Evolutionary conservation across 2,888 invertebrate genomes (phyloP), one percentile per base, ranked within the genome.

Genomic region (Heliconius aoede): DNA sequence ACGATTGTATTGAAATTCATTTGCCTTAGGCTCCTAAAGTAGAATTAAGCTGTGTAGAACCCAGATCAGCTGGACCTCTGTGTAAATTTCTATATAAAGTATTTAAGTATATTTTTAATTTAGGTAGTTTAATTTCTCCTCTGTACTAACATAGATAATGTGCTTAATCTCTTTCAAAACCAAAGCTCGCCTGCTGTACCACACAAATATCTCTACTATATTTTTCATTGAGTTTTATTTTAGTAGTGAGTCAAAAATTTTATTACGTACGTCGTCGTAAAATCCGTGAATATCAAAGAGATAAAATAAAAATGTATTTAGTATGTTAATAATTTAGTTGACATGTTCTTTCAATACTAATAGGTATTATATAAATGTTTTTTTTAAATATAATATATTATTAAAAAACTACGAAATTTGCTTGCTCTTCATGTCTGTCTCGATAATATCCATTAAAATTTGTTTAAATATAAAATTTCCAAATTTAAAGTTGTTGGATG

Each of bases 201-300:
- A 64, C 7, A 36, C 7, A 36, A 64, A 32, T 36, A 36, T 24
- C 36, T 40, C 1, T 28, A 18, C 26, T 26, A 60, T 26, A 24
- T 36, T 36, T 36, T 15, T 15, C 65, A 24, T 40, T 65, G 36
- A n/a, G 1, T 15, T 36, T 65, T 65, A 65, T 65, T 65, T 65
- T 15, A 65, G 65, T 24, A 65, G 15, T 65, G 65, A 65, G 8
- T 65, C 24, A 40, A 65, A 5, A 26, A 8, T 40, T 36, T 64
- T 65, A 65, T 40, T 65, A 65, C 24, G 11, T 40, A 65, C 36
- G 24, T 65, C 36, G 13, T 36, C 65, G 24, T 65, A 26, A 65
- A 36, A 40, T 64, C 21, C 32, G n/a, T n/a, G 64, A 11, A 64
- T 40, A 24, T 65, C 65, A 24, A 36, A 65, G 65, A 40, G 24